phyloP scores from a whole-genome alignment of 2,797 vertebrate genomes.

The Poeciliopsis paucimaculata region DNA sequence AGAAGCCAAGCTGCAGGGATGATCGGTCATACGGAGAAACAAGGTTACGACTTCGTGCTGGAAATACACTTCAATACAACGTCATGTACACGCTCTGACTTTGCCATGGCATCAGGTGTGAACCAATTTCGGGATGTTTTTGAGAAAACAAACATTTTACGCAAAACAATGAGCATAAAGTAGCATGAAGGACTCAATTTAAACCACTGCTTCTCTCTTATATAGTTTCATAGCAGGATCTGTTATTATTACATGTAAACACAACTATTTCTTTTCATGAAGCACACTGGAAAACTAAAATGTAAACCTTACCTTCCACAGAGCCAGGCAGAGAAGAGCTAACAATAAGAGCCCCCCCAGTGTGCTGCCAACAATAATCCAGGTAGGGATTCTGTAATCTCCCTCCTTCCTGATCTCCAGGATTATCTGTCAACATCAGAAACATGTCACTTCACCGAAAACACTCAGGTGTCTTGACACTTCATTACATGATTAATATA shows the following conservation, averaged over 20 bases:
- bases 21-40: slow-evolving; percentile 3
- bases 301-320: slow-evolving; percentile 92
- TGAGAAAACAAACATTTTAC: neutral
- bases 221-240: neutral
- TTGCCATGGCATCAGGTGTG: too few relatives aligned
- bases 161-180: neutral
- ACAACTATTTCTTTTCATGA: neutral
- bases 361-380: slow-evolving; percentile 95
- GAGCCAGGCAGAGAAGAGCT: slow-evolving; percentile 89
- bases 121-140: neutral
- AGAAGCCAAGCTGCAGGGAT: slow-evolving; percentile 90
- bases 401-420: slow-evolving; percentile 93
- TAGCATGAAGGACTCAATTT: neutral
- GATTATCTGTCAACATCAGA: slow-evolving; percentile 79
- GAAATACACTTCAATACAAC: neutral
- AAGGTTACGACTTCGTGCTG: neutral
- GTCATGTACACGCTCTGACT: neutral
- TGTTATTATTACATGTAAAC: neutral
- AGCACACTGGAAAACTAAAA: neutral
- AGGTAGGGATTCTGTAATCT: slow-evolving; percentile 89
- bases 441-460: neutral
- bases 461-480: neutral
- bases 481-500: neutral
- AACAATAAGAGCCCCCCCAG: slow-evolving; percentile 93
- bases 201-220: neutral